Base-by-base conservation (phyloP, 2,888 invertebrate genomes). In the Leptothorax acervorum region DNA sequence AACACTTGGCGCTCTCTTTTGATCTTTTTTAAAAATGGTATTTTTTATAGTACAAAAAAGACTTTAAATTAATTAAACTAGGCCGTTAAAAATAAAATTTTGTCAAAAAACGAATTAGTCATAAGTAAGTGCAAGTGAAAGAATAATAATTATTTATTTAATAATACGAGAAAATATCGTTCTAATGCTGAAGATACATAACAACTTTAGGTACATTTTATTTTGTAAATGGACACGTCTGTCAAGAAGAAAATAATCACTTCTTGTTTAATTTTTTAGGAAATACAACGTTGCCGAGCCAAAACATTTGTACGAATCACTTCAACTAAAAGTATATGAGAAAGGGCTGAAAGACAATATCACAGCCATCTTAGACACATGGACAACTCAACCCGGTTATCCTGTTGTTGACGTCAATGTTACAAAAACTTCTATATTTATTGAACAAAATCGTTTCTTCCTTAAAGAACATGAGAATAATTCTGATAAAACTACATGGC, bases 311-410 rank as follows among this genome's bases (percentile, higher is more conserved):
- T 92, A 90, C 71, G 48, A 83, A 1, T 91, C 93, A 4, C 88
- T 94, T 23, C 86, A 91, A 73, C 53, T 48, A 3, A 57, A 76
- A 95, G 93, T 91, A 93, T 94, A 84, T 93, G 93, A 76, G 94
- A 92, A 94, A 88, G 94, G 66, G 83, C 11, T 87, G 0, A 53
- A 83, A 28, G 70, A 84, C 35, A 45, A 63, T 48, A 95, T 96
- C 0, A 94, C 95, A 11, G 94, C 95, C 3, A 94, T 97, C 89
- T 96, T 97, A 95, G 94, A 95, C 63, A 95, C 95, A 3, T 97
- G 97, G 97, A 96, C 96, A 0, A 95, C 95, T 5, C 96, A 96
- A 91, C 94, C 96, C 48, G 96, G 97, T 4, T 96, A 95, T 91
- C 97, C 97, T 0, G 93, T 97, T 0, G 91, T 97, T 8, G 95